Base-by-base conservation (phyloP, 1,140 invertebrate genomes). In the Carcinoscorpius rotundicauda region DNA sequence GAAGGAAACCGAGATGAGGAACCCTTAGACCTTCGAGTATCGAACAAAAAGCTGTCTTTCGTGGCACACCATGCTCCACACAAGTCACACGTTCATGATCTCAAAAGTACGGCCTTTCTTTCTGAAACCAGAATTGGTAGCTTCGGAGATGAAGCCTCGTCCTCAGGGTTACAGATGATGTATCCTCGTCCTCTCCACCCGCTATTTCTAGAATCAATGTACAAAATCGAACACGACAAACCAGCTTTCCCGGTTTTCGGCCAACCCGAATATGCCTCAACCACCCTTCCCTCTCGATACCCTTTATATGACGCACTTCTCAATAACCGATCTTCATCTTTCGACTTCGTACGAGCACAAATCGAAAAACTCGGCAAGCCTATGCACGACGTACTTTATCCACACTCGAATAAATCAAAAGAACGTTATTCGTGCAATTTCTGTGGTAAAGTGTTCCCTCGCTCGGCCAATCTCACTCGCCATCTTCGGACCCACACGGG, bases 391-490 rank as follows among this genome's bases (percentile, higher is more conserved):
- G 49, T 53, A 49, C 76, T 77, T 5, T 74, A 77, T 61, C 78
- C 78, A 48, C 72, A 68, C 11, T 81, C 78, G 62, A 79, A 80
- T n/a, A 92, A 91, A 72, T 79, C 85, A 8, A 91, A 93, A 71
- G 95, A 97, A 74, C 81, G 93, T n/a, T 98, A 98, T 76, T 86
- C 89, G 3, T 98, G 96, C 78, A 96, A 94, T 75, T 98, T 88
- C 77, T 98, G 96, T 77, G 91, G 92, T 9, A 98, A 98, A 77
- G 86, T 93, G 2, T 98, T 98, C 76, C 96, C 96, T 0, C 82
- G 97, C 3, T 97, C 92, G 8, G 73, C 71, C 10, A 69, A 68
- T 58, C 61, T 72, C 29, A 70, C 69, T 6, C 62, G 71, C 10
- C 66, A 72, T 58, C 56, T 69, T 52, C 56, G 72, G 8, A 72